Evolutionary conservation across 2,888 invertebrate genomes (phyloP), one percentile per base, ranked within the genome.

Genomic region (Malthinus flaveolus): DNA sequence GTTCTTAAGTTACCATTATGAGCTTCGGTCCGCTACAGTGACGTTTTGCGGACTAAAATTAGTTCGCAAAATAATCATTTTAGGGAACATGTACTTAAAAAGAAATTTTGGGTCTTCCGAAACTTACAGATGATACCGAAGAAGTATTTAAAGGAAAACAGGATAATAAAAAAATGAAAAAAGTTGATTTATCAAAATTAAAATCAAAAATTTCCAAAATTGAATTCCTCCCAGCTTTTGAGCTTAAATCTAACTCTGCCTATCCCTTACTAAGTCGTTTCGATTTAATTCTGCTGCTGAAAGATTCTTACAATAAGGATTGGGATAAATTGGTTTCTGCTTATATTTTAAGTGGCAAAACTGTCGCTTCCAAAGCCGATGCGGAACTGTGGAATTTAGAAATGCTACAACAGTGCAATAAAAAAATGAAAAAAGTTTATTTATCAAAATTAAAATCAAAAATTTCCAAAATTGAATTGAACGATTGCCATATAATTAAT

Each of bases 221-320:
- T 89, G 62, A 84, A 87, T 65, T 81, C 83, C 0, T 80, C 82
- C 32, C 83, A 89, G 75, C 84, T 88, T 0, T 75, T 87, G 1
- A 83, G 83, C 62, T 83, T 86, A 36, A 91, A 91, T 74, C 84
- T 89, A 7, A 89, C 89, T 1, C 78, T 93, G 13, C 89, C 89
- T 6, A 89, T 66, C 92, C 93, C 0, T 78, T 93, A 59, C 79
- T 93, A 58, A 92, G 91, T 76, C 86, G 95, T 60, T 95, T 95
- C 75, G 95, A 95, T 80, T 80, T 95, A 49, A 88, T 95, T 68
- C 82, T 95, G 59, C 85, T 93, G 39, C 78, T 95, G 23, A 80
- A 87, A 68, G 94, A 95, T 74, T 85, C 85, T 0, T 85, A 87
- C 70, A 88, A 90, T 75, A 81, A 83, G 66, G 83, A 86, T n/a